These are phyloP conservation scores for Drosophila lacertosa DNA, from an alignment of 1,140 invertebrate genomes.

Conservation along the genomic window DNA sequence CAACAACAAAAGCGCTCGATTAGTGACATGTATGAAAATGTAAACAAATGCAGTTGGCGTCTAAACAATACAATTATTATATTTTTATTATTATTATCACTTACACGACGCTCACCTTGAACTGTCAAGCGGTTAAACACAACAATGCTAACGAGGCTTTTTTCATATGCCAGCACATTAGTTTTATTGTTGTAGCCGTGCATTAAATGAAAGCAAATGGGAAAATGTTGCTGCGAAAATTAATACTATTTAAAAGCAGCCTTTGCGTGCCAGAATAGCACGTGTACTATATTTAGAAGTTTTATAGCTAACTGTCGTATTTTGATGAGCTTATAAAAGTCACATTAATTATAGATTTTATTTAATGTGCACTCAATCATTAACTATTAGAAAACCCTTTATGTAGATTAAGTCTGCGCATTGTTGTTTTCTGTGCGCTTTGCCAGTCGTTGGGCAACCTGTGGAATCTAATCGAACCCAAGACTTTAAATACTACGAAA, in stretches of 20 bases:
- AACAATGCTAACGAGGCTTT: constrained; percentile 9
- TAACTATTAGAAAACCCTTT: no score
- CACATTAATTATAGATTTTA: no score
- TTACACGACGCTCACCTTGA: constrained; percentile 6
- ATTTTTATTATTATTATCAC: neutral
- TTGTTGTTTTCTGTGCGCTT: constrained; percentile 4
- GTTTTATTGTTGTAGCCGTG: constrained; percentile 7
- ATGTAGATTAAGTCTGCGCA: no score
- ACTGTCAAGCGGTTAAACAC: neutral
- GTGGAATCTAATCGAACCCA: constrained; percentile 23
- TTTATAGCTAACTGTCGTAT: no score
- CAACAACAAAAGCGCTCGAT: constrained; percentile 35
- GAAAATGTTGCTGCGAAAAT: neutral
- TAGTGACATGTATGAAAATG: constrained; percentile 57
- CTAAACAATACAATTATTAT: constrained; percentile 33
- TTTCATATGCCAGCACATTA: constrained; percentile 1
- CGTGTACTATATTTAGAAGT: neutral
- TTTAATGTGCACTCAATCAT: no score
- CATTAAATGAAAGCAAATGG: constrained; percentile 1
- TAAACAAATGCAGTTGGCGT: constrained; percentile 62
- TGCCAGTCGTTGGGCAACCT: neutral
- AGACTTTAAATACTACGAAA: constrained; percentile 7
- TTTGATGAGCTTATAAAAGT: no score
- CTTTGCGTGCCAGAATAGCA: constrained; percentile 8
- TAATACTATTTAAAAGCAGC: neutral